Base-by-base conservation (phyloP, 2,797 vertebrate genomes). In the Adrianichthys oophorus region DNA sequence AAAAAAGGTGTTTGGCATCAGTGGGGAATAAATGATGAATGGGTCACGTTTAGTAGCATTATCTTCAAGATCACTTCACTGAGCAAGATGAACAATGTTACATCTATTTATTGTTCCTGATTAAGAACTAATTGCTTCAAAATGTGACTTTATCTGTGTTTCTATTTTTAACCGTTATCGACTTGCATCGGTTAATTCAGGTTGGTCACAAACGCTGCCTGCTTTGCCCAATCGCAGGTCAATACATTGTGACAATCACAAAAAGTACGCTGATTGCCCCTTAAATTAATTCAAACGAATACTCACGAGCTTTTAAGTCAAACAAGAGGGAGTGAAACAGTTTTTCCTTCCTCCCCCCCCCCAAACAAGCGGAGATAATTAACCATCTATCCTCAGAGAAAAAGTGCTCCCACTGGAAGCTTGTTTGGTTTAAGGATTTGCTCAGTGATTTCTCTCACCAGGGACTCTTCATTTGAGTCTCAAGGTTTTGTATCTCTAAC, bases 401-500 rank as follows among this genome's bases (percentile, higher is more conserved):
- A 83, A 79, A 72, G 70, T 74, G 83, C 69, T 95, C 95, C 94
- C 93, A 90, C 84, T 87, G 90, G 95, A 93, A 65, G 65, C 78
- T 89, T 93, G 91, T 93, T 94, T 94, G 92, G 92, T 88, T 90
- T 90, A 90, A 88, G 93, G 92, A 93, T 93, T 93, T 92, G 90
- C 93, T 93, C 94, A 90, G 92, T 90, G 90, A 91, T 93, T 93
- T 91, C 88, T 89, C 85, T 94, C 94, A 41, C 94, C 89, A 80
- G 94, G 93, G 94, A 95, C 83, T 88, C 92, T 88, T 90, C 86
- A 91, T 91, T 93, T 93, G 86, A 92, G 90, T 93, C 92, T 94
- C 92, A 90, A 92, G 93, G 91, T 93, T 94, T 94, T 93, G 92
- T 93, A 92, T 90, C 93, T 94, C 93, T 94, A 94, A 92, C 86